Evolutionary conservation across 2,113 vertebrate species (phyloP).

Genomic region (Gracilinanus agilis): DNA sequence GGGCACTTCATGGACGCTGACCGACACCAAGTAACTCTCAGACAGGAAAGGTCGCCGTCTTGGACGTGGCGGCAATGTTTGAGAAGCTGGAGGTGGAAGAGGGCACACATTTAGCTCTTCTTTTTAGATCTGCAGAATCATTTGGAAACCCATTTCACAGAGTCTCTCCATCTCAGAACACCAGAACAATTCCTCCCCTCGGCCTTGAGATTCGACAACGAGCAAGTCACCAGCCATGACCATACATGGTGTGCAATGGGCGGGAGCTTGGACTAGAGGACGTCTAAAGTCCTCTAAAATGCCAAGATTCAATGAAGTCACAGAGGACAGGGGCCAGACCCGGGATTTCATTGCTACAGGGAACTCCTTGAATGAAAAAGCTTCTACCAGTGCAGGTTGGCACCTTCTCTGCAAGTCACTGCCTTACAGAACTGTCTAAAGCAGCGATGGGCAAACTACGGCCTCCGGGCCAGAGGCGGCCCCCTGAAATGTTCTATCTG

Average conservation of each 20-base stretch:
- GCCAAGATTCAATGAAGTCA: neutral
- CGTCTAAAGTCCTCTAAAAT: neutral
- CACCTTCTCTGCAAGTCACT: neutral
- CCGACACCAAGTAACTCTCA: neutral
- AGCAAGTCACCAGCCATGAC: neutral
- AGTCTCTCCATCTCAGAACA: too few relatives aligned
- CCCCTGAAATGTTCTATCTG: too few relatives aligned
- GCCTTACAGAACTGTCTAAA: neutral
- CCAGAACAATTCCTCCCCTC: too few relatives aligned
- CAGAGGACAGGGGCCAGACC: neutral
- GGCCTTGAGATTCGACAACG: neutral
- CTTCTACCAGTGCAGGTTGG: neutral
- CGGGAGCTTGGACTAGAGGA: neutral
- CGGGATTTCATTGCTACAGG: neutral
- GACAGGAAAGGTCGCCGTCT: neutral
- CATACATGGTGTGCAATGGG: neutral
- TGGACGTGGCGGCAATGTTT: neutral
- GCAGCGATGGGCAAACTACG: too few relatives aligned
- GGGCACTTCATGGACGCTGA: neutral
- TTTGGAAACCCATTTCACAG: too few relatives aligned
- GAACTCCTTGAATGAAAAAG: neutral
- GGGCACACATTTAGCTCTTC: neutral
- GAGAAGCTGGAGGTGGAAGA: neutral
- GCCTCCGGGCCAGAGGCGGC: too few relatives aligned
- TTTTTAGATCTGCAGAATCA: neutral